A percentile compares a stretch with the other conserved stretches of the same genome.
These are phyloP conservation scores for Melanotaenia trifasciata DNA, from an alignment of 2,797 vertebrate genomes.

Conservation along the genomic window DNA sequence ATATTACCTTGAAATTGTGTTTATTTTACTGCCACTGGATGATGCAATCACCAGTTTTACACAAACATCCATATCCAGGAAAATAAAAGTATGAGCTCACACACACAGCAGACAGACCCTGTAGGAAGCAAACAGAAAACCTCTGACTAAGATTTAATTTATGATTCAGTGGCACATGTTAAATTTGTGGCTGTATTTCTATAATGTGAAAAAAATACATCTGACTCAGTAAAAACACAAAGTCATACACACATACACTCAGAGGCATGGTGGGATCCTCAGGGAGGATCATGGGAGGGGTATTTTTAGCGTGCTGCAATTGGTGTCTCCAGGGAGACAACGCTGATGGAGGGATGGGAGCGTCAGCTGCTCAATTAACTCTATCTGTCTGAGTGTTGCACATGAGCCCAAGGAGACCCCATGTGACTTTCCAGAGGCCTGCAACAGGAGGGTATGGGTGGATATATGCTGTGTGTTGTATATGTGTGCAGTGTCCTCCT, in stretches of 20 bases:
- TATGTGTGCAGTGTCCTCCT: constrained; percentile 54
- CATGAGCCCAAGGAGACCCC: constrained; percentile 37
- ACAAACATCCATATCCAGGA: neutral
- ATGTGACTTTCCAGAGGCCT: constrained; percentile 52
- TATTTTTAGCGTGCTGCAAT: constrained; percentile 81
- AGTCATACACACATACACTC: constrained; percentile 23
- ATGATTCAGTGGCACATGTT: constrained; percentile 43
- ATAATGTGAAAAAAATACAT: constrained; percentile 38
- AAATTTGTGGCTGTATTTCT: constrained; percentile 38
- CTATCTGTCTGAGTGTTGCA: constrained; percentile 40
- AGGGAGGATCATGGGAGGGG: constrained; percentile 69
- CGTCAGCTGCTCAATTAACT: constrained; percentile 81
- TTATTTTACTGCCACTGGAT: neutral
- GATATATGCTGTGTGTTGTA: constrained; percentile 21
- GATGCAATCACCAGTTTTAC: neutral
- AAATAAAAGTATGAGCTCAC: neutral
- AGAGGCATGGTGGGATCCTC: constrained; percentile 56
- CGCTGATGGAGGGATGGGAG: constrained; percentile 64
- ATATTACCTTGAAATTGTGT: neutral
- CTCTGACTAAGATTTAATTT: constrained; percentile 56
- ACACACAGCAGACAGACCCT: constrained; percentile 8
- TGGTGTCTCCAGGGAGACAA: constrained; percentile 79
- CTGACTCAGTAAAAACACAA: constrained; percentile 33
- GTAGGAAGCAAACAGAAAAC: constrained; percentile 35
- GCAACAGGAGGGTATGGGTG: constrained; percentile 8